These are phyloP conservation scores for Holotrichia oblita DNA, from an alignment of 1,140 invertebrate species.

Conservation along the genomic window DNA sequence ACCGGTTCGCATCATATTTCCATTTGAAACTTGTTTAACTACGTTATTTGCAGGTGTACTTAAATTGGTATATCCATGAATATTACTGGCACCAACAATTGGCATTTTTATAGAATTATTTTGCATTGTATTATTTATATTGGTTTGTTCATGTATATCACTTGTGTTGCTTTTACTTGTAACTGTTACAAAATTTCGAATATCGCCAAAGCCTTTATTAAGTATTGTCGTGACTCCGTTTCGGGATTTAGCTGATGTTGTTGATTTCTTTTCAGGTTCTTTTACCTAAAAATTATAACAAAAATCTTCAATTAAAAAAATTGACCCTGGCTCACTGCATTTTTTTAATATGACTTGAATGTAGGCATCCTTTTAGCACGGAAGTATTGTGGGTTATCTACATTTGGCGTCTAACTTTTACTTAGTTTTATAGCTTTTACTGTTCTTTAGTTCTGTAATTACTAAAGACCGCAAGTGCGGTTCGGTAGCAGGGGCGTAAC, in stretches of 20 bases:
- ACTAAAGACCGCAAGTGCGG: too few relatives aligned
- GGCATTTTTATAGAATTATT: neutral
- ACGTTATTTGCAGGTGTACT: constrained; percentile 42
- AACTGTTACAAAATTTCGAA: constrained; percentile 50
- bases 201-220: constrained; percentile 47
- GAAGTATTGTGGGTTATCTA: too few relatives aligned
- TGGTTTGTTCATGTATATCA: too few relatives aligned
- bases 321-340: too few relatives aligned
- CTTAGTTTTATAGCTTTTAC: too few relatives aligned
- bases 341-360: too few relatives aligned
- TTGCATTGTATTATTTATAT: too few relatives aligned
- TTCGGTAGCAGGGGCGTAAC: too few relatives aligned
- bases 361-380: too few relatives aligned
- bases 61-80: constrained; percentile 50
- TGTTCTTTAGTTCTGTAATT: too few relatives aligned
- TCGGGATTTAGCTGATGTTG: constrained; percentile 46
- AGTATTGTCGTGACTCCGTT: constrained; percentile 50
- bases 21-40: constrained; percentile 39
- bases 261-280: constrained; percentile 62
- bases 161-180: constrained; percentile 27
- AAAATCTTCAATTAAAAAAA: neutral
- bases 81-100: constrained; percentile 51
- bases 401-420: too few relatives aligned
- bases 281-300: constrained; percentile 83
- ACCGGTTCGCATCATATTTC: constrained; percentile 18